Percentiles rank a stretch among this genome's conserved stretches.
Evolutionary conservation across 2,888 invertebrate genomes (phyloP).

Genomic region (Drosophila mimica): DNA sequence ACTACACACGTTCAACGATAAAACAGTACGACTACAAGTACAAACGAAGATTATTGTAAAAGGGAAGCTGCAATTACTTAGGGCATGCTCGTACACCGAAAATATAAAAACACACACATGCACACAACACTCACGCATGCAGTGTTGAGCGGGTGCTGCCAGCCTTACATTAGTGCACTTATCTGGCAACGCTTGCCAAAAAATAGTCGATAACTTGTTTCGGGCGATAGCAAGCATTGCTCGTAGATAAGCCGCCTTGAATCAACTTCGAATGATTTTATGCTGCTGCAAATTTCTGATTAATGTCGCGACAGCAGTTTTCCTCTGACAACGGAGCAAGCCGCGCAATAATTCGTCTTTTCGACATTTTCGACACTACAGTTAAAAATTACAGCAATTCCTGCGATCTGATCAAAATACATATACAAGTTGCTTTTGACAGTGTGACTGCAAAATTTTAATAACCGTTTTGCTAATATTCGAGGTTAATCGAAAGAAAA

Average conservation of each 20-base stretch:
- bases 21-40: slow-evolving; percentile 28
- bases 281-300: no score
- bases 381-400: no score
- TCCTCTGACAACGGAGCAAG: no score
- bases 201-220: slow-evolving; percentile 14
- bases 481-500: not conserved
- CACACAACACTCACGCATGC: not conserved
- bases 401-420: no score
- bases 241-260: not conserved
- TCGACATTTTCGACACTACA: no score
- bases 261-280: no score
- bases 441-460: not conserved
- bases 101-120: slow-evolving; percentile 1
- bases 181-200: not conserved
- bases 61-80: slow-evolving; percentile 42
- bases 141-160: slow-evolving; percentile 1
- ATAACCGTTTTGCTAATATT: not conserved
- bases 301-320: no score
- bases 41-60: slow-evolving; percentile 35
- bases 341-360: no score
- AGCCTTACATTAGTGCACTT: not conserved
- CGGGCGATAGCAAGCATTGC: not conserved
- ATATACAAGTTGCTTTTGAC: no score
- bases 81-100: slow-evolving; percentile 5
- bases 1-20: slow-evolving; percentile 16